Percentiles rank a stretch among this genome's conserved stretches.
These are phyloP conservation scores for Laspeyria flexula DNA, from an alignment of 2,888 invertebrate genomes.

Conservation along the genomic window DNA sequence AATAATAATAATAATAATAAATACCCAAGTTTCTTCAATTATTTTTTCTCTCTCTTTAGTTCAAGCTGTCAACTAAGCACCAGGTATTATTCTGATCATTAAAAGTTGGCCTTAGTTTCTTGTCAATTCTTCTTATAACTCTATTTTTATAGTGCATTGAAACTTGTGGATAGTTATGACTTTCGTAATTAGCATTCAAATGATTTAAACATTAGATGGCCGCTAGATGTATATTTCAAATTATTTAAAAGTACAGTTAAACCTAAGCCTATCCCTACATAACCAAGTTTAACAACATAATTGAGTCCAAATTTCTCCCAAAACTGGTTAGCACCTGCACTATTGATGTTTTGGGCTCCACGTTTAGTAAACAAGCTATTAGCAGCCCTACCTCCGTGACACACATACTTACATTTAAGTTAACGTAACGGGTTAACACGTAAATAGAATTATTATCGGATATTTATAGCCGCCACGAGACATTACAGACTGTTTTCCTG, in stretches of 20 bases:
- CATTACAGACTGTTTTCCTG: background rate
- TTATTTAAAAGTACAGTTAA: background rate
- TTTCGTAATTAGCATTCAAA: too few species aligned
- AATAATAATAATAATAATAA: too few species aligned
- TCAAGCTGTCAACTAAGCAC: too few species aligned
- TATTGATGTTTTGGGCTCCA: conserved; percentile 12
- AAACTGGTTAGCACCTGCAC: conserved; percentile 34
- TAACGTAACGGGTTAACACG: conserved; percentile 37
- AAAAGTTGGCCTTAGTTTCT: too few species aligned
- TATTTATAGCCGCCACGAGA: conserved; percentile 3
- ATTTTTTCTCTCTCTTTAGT: too few species aligned
- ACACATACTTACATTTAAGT: conserved; percentile 40
- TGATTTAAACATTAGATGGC: too few species aligned
- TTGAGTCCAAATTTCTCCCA: conserved; percentile 22
- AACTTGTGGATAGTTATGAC: too few species aligned
- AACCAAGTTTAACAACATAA: conserved; percentile 3
- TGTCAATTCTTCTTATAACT: too few species aligned
- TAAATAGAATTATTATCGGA: conserved; percentile 8
- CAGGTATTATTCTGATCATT: too few species aligned
- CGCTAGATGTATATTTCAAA: too few species aligned
- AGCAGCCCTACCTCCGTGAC: conserved; percentile 54
- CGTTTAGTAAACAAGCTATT: conserved; percentile 45
- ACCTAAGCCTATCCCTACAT: conserved; percentile 10
- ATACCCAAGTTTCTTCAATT: too few species aligned
- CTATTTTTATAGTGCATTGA: too few species aligned